phyloP scores from a whole-genome alignment of 2,888 invertebrate species.

The Periphyllus acericola region DNA sequence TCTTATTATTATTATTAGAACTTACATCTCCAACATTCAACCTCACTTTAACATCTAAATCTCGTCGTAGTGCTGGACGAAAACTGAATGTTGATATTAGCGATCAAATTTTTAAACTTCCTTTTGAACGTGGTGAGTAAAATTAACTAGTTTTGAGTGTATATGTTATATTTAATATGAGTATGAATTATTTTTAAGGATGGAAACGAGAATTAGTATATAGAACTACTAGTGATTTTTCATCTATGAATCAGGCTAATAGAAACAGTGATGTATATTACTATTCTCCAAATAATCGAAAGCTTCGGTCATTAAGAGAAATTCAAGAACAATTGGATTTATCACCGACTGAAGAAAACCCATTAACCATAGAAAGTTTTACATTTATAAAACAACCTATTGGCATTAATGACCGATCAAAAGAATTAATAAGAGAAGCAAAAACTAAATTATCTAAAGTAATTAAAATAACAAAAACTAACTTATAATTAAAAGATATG shows the following conservation, averaged over 20 bases:
- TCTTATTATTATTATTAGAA: constrained; percentile 25
- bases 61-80: neutral
- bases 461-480: neutral
- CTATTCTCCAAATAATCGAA: constrained; percentile 82
- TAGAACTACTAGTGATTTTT: constrained; percentile 72
- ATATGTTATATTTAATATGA: neutral
- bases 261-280: constrained; percentile 84
- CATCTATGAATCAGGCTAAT: constrained; percentile 66
- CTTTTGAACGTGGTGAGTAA: constrained; percentile 48
- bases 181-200: constrained; percentile 67
- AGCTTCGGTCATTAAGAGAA: constrained; percentile 82
- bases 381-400: constrained; percentile 84
- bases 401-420: constrained; percentile 78
- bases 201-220: constrained; percentile 86
- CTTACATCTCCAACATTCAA: constrained; percentile 40
- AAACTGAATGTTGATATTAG: constrained; percentile 29
- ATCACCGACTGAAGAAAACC: constrained; percentile 68
- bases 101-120: constrained; percentile 45
- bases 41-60: constrained; percentile 14
- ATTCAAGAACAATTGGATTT: constrained; percentile 69
- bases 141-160: constrained; percentile 14
- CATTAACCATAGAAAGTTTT: constrained; percentile 81
- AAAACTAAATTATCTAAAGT: constrained; percentile 66
- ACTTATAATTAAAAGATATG: neutral
- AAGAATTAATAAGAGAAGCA: constrained; percentile 80